phyloP scores from a whole-genome alignment of 2,113 vertebrate species.

The Patagioenas fasciata region DNA sequence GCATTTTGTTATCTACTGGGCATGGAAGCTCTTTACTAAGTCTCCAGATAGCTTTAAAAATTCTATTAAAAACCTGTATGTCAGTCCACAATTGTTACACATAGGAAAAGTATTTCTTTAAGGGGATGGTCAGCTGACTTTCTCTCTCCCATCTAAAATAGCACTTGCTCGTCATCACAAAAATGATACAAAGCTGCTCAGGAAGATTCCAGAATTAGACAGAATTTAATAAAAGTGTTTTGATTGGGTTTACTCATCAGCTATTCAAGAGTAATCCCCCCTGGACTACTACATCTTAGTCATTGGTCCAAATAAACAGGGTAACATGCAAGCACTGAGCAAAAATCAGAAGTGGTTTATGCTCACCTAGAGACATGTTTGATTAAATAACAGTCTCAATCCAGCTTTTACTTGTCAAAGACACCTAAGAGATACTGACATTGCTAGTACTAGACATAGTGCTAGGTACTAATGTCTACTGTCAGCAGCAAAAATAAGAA shows the following conservation, averaged over 20 bases:
- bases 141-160: not conserved
- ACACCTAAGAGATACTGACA: not conserved
- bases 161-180: not conserved
- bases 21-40: conserved; percentile 42
- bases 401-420: not conserved
- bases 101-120: conserved; percentile 15
- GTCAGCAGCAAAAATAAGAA: not conserved
- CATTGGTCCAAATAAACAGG: not conserved
- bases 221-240: not conserved
- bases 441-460: not conserved
- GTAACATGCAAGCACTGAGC: not conserved
- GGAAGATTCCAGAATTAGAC: not conserved
- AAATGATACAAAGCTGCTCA: not conserved
- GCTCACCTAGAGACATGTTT: not conserved
- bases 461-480: not conserved
- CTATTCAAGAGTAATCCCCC: not conserved
- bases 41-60: conserved; percentile 54
- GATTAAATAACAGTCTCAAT: not conserved
- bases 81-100: not conserved
- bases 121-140: not conserved
- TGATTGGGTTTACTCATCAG: not conserved
- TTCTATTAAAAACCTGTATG: conserved; percentile 48
- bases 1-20: conserved; percentile 55
- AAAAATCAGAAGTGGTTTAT: conserved; percentile 10
- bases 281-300: not conserved